Base-by-base conservation (phyloP, 1,140 invertebrate genomes). In the Condylostylus longicornis region DNA sequence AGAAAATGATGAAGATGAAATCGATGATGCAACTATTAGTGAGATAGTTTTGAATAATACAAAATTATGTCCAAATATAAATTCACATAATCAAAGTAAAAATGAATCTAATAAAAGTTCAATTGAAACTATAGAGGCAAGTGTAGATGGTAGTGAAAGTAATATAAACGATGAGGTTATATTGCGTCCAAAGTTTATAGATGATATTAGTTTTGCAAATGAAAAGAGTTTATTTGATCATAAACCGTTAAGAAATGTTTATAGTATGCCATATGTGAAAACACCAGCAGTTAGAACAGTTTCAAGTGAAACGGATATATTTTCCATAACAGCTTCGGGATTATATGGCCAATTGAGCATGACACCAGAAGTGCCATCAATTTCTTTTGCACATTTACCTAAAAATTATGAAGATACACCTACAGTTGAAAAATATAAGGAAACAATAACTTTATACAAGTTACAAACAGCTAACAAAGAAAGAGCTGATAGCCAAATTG, bases 351-450 rank as follows among this genome's bases (percentile, higher is more conserved):
- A 51, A 27, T 58, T 61, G 6, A 58, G 57, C 37, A 61, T 61
- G 58, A 61, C 58, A 7, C 58, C 58, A 2, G 58, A 61, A 45
- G 54, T 61, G 8, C 58, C 58, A 4, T 61, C 51, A 3, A 60
- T 61, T 34, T 61, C 58, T 14, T 61, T 48, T 17, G 48, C 47
- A 18, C 49, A 55, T 31, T 38, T 61, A 35, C 58, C 58, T 15
- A 61, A 61, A 38, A 58, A 61, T 37, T 61, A 60, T 40, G 55
- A 57, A 40, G 58, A 61, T 12, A 61, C 58, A 1, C 58, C 58
- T 5, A 58, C 58, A 8, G 57, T 61, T 18, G 57, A 60, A n/a
- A 54, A 61, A 35, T 61, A 60, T 42, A 48, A 55, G 8, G 58
- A 58, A 3, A 55, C 55, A 7, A 51, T 53, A 33, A 58, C 53